phyloP scores from a whole-genome alignment of 2,888 invertebrate species.

The Polydrusus tereticollis region DNA sequence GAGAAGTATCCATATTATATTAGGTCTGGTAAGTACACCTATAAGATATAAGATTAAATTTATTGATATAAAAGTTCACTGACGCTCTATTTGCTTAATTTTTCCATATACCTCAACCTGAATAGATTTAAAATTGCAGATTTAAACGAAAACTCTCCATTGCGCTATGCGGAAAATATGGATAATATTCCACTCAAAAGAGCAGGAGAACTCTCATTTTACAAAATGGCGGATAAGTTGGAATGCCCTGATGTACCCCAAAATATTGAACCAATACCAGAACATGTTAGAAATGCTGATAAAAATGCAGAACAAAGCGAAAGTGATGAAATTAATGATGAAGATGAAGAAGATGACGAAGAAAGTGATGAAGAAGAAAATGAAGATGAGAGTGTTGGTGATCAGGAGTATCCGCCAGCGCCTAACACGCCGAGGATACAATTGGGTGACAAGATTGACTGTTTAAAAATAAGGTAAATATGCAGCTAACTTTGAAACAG shows the following conservation, averaged over 20 bases:
- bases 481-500: too few relatives aligned
- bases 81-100: too few relatives aligned
- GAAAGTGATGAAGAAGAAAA: constrained; percentile 61
- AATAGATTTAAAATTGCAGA: constrained; percentile 25
- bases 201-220: constrained; percentile 78
- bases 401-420: constrained; percentile 38
- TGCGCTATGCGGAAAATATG: constrained; percentile 77
- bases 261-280: constrained; percentile 71
- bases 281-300: constrained; percentile 63
- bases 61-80: too few relatives aligned
- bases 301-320: constrained; percentile 57
- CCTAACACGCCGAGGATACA: constrained; percentile 72
- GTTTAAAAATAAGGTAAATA: constrained; percentile 69
- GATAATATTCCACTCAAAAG: constrained; percentile 75
- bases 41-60: too few relatives aligned
- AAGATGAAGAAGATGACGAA: constrained; percentile 53
- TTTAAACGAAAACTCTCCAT: constrained; percentile 72
- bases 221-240: constrained; percentile 72
- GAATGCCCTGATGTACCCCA: constrained; percentile 71
- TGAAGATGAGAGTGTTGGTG: constrained; percentile 57
- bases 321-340: constrained; percentile 60
- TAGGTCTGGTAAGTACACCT: constrained; percentile 50
- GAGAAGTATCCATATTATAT: constrained; percentile 78
- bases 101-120: too few relatives aligned
- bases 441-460: constrained; percentile 81